Evolutionary conservation across 2,113 vertebrate species (phyloP), one percentile per base, ranked within the genome.

Genomic region (Tympanuchus pallidicinctus): DNA sequence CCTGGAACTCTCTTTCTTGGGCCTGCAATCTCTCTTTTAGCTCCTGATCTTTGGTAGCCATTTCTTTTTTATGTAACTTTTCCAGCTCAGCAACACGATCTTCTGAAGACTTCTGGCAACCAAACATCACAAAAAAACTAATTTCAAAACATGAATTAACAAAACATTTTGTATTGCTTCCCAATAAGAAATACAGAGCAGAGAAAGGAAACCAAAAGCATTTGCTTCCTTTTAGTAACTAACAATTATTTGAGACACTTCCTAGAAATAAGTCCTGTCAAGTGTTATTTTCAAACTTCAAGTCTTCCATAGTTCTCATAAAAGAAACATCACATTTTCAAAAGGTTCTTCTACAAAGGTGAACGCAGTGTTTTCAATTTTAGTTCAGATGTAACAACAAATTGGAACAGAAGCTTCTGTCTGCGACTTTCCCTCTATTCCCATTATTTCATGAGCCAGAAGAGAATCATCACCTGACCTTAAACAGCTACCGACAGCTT

Each of bases 31-130:
- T 97, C 76, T 96, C 95, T 40, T 63, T 97, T 36, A 98, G 90
- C 86, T 99, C 98, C 81, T 97, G 96, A 80, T 99, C 99, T 97
- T 98, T 99, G 59, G 74, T 95, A 91, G 97, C 97, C 91, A 99
- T 77, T 86, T 98, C 98, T 87, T 98, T 97, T 84, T 96, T 94
- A 92, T 99, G 98, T 66, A 94, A 75, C 75, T 97, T 98, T 96
- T 98, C 98, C 82, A 99, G 76, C 72, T 98, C 97, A 88, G 97
- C 94, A 57, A 99, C 96, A 28, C 91, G 97, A 48, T 98, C 98
- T 88, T 99, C 99, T 60, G 98, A 98, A 56, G 98, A 98, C 89
- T 98, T 99, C 99, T 99, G 92, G 78, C 90, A 96, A 90, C 71
- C 36, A 83, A 81, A 82, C 83, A 54, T 28, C 13, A 86, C 5